Percentiles rank a stretch among this genome's conserved stretches.
These are phyloP conservation scores for Diceros bicornis DNA, from an alignment of 2,797 vertebrate genomes.

Conservation along the genomic window DNA sequence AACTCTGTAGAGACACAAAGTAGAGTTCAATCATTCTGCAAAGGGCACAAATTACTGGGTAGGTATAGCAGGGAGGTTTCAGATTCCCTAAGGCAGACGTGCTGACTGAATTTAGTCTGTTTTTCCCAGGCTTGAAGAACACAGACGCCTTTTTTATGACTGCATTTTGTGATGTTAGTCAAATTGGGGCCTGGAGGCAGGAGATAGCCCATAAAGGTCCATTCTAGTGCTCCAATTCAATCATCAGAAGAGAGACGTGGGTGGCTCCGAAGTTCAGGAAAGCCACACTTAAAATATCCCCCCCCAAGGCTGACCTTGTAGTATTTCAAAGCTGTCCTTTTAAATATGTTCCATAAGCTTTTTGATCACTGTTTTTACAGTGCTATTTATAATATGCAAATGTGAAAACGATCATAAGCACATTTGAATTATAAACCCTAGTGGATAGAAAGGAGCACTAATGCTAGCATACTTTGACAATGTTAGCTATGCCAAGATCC, in stretches of 20 bases:
- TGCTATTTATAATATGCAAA: constrained; percentile 63
- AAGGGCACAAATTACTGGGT: neutral
- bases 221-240: neutral
- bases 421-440: neutral
- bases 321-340: constrained; percentile 18
- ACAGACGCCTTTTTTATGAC: constrained; percentile 48
- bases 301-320: neutral
- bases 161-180: constrained; percentile 72
- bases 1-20: neutral
- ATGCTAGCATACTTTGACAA: neutral
- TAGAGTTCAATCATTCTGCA: constrained; percentile 43
- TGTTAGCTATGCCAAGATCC: too few relatives aligned
- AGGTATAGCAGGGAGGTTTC: neutral
- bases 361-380: constrained; percentile 3
- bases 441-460: neutral
- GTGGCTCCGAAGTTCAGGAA: constrained; percentile 49
- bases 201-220: neutral
- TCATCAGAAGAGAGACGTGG: neutral
- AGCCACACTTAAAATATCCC: neutral
- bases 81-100: constrained; percentile 51
- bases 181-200: constrained; percentile 28
- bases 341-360: constrained; percentile 28
- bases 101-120: constrained; percentile 51
- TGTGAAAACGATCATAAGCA: constrained; percentile 14
- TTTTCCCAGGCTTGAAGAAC: constrained; percentile 30